Conservation (phyloP, 2,888 invertebrate genomes). For the Drosophila paucipuncta region DNA sequence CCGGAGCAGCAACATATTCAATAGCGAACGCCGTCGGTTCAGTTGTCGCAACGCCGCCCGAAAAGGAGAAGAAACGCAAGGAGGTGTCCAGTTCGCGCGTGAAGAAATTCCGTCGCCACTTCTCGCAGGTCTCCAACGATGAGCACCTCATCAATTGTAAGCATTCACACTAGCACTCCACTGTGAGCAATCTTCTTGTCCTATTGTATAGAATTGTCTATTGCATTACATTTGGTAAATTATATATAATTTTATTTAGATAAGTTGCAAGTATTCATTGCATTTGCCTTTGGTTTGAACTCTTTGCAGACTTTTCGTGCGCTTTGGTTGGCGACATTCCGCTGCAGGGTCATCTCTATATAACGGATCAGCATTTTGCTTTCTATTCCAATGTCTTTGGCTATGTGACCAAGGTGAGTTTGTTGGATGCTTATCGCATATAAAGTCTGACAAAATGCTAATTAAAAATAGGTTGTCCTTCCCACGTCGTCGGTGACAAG, state of each 20-base stretch:
- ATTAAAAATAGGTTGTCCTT: slow-evolving; percentile 89
- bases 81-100: slow-evolving; percentile 88
- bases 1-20: slow-evolving; percentile 13
- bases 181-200: too few species aligned
- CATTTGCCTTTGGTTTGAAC: background rate
- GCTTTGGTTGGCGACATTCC: slow-evolving; percentile 96
- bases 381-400: slow-evolving; percentile 98
- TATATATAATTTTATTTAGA: background rate
- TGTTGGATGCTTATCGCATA: background rate
- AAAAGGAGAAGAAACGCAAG: slow-evolving; percentile 84
- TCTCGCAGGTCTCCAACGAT: slow-evolving; percentile 92
- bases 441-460: background rate
- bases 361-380: slow-evolving; percentile 97
- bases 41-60: slow-evolving; percentile 44
- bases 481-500: slow-evolving; percentile 93
- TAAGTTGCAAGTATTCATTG: background rate
- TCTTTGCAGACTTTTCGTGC: slow-evolving; percentile 93
- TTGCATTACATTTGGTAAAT: too few species aligned
- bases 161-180: slow-evolving; percentile 64
- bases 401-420: slow-evolving; percentile 94
- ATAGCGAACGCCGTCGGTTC: slow-evolving; percentile 40
- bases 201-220: too few species aligned
- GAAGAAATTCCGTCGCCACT: slow-evolving; percentile 95
- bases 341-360: slow-evolving; percentile 96
- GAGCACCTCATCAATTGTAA: slow-evolving; percentile 94